These are phyloP conservation scores for Pangasius djambal DNA, from an alignment of 2,797 vertebrate species.

Conservation along the genomic window DNA sequence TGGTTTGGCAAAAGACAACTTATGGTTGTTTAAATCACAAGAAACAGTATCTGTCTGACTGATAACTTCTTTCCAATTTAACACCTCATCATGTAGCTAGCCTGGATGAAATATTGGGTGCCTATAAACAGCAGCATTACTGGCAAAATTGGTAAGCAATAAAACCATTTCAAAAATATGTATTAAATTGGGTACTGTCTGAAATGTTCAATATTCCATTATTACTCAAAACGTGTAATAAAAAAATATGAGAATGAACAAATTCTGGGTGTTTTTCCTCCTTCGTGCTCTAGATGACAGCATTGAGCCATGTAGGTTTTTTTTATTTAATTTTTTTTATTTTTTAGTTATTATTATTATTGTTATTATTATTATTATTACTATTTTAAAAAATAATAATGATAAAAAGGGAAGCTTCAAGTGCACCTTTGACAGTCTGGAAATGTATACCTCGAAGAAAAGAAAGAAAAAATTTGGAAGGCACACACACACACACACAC, in stretches of 20 bases:
- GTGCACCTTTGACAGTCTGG: constrained; percentile 32
- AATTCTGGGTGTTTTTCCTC: neutral
- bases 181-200: constrained; percentile 33
- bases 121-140: constrained; percentile 35
- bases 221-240: constrained; percentile 1
- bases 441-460: constrained; percentile 41
- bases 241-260: constrained; percentile 8
- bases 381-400: neutral
- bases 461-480: constrained; percentile 26
- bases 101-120: constrained; percentile 12
- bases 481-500: constrained; percentile 7
- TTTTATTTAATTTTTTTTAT: too few relatives aligned
- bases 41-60: constrained; percentile 14
- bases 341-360: too few relatives aligned
- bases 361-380: neutral
- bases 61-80: neutral
- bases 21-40: constrained; percentile 11
- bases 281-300: constrained; percentile 15
- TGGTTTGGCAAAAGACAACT: neutral
- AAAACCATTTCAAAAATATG: constrained; percentile 30
- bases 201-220: constrained; percentile 41
- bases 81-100: constrained; percentile 33
- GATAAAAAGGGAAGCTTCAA: neutral
- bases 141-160: constrained; percentile 42
- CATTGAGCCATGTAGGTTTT: neutral